Percentiles rank a stretch among this genome's conserved stretches.
These are phyloP conservation scores for Varanus salvator DNA, from an alignment of 2,113 vertebrate genomes.

Conservation along the genomic window DNA sequence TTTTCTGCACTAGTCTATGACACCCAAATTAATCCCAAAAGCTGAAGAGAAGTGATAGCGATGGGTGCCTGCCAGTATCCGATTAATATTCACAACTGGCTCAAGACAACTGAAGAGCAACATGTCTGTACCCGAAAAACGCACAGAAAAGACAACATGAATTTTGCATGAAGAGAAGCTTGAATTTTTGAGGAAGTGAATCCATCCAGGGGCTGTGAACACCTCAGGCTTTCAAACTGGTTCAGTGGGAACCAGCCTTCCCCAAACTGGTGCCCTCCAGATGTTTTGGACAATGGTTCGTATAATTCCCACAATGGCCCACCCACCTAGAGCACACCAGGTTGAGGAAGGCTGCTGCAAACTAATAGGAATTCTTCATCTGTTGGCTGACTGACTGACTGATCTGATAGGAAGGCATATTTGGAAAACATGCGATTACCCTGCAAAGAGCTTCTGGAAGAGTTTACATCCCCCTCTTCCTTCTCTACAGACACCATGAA, in stretches of 20 bases:
- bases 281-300: too few relatives aligned
- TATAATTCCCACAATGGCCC: too few relatives aligned
- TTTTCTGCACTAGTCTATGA: too few relatives aligned
- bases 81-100: background rate
- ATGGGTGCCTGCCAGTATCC: background rate
- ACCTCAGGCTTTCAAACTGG: background rate
- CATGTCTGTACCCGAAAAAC: background rate
- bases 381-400: background rate
- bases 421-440: background rate
- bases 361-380: background rate
- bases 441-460: constrained; percentile 36
- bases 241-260: background rate
- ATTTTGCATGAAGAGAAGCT: background rate
- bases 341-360: background rate
- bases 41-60: background rate
- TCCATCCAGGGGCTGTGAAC: background rate
- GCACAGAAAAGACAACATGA: background rate
- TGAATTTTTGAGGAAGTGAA: background rate
- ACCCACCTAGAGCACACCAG: too few relatives aligned
- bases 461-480: constrained; percentile 1
- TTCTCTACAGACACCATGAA: constrained; percentile 43
- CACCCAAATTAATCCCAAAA: background rate
- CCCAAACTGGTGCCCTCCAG: too few relatives aligned
- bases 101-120: background rate
- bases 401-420: background rate